Evolutionary conservation across 2,113 vertebrate genomes (phyloP).

Genomic region (Phaethon lepturus): DNA sequence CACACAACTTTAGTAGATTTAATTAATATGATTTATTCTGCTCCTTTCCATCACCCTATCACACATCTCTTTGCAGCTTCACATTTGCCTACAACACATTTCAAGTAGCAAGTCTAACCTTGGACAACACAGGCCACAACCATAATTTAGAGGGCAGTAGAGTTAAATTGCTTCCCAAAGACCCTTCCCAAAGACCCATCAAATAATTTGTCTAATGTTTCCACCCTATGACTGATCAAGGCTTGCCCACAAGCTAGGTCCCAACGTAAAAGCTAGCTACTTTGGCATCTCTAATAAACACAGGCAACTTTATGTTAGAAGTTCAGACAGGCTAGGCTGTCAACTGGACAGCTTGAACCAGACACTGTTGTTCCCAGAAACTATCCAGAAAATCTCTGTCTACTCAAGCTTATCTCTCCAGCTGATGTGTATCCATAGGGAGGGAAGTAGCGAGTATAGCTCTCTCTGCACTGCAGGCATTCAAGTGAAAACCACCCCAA

Average conservation of each 20-base stretch:
- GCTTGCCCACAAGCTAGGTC: neutral
- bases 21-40: neutral
- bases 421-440: rapidly evolving
- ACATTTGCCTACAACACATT: neutral
- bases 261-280: neutral
- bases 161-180: neutral
- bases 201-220: neutral
- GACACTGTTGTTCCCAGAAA: neutral
- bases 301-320: neutral
- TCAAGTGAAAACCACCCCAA: neutral
- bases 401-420: neutral
- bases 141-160: neutral
- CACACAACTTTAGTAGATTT: neutral
- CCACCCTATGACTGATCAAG: rapidly evolving
- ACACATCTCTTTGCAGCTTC: neutral
- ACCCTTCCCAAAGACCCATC: neutral
- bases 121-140: neutral
- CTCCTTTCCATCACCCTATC: neutral
- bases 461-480: neutral
- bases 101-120: neutral
- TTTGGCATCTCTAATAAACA: neutral
- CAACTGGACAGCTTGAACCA: neutral
- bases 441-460: neutral
- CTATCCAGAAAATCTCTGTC: neutral
- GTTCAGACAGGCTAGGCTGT: neutral